Conservation (phyloP, 2,113 vertebrate species). For the Psittacula cyanocephala region DNA sequence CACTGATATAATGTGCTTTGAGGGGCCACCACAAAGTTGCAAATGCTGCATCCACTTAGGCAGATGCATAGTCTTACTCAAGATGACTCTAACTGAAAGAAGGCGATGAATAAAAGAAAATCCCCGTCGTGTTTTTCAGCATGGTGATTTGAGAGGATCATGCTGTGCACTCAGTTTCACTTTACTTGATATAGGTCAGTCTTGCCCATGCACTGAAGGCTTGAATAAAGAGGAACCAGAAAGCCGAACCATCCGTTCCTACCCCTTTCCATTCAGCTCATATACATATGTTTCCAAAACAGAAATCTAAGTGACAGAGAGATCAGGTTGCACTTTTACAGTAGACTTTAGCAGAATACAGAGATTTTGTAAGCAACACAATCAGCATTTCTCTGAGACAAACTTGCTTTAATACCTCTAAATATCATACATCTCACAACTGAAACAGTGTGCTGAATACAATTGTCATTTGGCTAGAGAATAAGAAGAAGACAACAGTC, state of each 20-base stretch:
- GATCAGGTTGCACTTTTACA: neutral
- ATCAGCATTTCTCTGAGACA: neutral
- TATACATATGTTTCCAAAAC: neutral
- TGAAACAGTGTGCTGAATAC: neutral
- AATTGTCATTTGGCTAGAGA: neutral
- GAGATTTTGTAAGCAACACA: neutral
- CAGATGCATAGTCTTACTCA: neutral
- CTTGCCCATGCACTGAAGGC: neutral
- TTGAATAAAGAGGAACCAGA: neutral
- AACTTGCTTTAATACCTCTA: neutral
- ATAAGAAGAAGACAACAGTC: neutral
- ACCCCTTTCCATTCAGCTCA: neutral
- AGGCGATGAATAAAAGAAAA: slow-evolving; percentile 14
- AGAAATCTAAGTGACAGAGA: neutral
- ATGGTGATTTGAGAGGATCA: neutral
- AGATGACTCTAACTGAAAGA: slow-evolving; percentile 36
- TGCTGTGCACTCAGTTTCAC: slow-evolving; percentile 10
- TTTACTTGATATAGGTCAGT: slow-evolving; percentile 17
- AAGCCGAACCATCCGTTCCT: neutral
- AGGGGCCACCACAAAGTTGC: neutral
- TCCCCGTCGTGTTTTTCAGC: slow-evolving; percentile 19
- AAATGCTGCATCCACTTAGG: neutral
- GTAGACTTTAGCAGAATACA: neutral
- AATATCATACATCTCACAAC: neutral
- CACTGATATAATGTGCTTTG: neutral